Evolutionary conservation across 2,797 vertebrate species (phyloP).

Genomic region (Rhodeus uyekii): DNA sequence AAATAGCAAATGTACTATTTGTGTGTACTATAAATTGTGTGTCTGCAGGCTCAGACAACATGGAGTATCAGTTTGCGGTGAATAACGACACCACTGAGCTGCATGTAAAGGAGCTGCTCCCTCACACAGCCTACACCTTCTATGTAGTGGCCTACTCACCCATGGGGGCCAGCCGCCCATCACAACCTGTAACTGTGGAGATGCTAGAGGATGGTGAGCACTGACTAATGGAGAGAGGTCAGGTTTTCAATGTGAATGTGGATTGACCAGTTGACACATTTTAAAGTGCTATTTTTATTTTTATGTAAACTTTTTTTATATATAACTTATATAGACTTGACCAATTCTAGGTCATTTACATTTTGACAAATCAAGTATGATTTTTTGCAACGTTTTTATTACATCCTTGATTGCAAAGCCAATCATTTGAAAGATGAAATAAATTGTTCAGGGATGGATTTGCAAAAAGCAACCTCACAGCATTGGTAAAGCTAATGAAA

Average conservation of each 20-base stretch:
- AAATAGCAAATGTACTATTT: neutral
- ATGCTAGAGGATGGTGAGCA: constrained; percentile 92
- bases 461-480: too few relatives aligned
- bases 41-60: constrained; percentile 84
- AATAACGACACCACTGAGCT: constrained; percentile 96
- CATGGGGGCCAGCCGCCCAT: constrained; percentile 91
- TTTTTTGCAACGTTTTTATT: neutral
- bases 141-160: constrained; percentile 96
- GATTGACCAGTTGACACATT: neutral
- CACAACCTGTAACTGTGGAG: constrained; percentile 83
- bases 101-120: constrained; percentile 90
- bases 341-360: neutral
- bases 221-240: neutral
- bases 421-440: neutral
- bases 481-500: neutral
- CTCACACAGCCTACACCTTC: constrained; percentile 92
- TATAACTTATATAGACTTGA: neutral
- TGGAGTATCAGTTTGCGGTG: constrained; percentile 96
- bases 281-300: neutral
- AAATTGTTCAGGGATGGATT: too few relatives aligned
- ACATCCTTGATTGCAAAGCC: neutral
- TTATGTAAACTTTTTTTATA: too few relatives aligned
- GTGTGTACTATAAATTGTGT: constrained; percentile 17
- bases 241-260: neutral
- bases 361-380: neutral